phyloP scores from a whole-genome alignment of 2,797 vertebrate species.

The Gorsachius magnificus region DNA sequence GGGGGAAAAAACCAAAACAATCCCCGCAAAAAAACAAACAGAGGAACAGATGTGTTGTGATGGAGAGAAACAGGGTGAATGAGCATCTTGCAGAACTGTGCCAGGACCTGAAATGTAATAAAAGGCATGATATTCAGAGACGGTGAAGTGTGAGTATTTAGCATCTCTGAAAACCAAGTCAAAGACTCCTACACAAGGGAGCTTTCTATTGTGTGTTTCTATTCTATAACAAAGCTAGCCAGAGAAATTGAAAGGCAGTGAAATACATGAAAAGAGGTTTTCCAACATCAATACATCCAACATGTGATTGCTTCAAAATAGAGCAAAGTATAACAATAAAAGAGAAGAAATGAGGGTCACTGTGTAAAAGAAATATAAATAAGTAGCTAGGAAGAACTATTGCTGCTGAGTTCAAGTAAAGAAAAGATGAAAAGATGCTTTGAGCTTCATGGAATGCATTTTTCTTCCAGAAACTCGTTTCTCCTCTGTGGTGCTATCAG shows the following conservation, averaged over 20 bases:
- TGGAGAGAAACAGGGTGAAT: background rate
- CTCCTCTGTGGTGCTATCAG: background rate
- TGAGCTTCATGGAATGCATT: background rate
- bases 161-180: background rate
- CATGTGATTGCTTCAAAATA: background rate
- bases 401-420: background rate
- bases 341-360: background rate
- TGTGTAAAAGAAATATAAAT: background rate
- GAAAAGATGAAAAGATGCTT: background rate
- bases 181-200: background rate
- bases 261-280: background rate
- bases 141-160: background rate
- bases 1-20: background rate
- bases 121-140: background rate
- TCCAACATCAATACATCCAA: background rate
- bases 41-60: background rate
- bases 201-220: background rate
- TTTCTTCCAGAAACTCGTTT: background rate
- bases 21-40: background rate
- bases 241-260: background rate
- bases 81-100: background rate
- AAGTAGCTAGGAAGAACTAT: background rate
- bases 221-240: background rate
- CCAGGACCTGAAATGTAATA: background rate
- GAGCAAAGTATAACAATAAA: background rate